Base-by-base conservation (phyloP, 2,113 vertebrate species). In the Pagrus major region DNA sequence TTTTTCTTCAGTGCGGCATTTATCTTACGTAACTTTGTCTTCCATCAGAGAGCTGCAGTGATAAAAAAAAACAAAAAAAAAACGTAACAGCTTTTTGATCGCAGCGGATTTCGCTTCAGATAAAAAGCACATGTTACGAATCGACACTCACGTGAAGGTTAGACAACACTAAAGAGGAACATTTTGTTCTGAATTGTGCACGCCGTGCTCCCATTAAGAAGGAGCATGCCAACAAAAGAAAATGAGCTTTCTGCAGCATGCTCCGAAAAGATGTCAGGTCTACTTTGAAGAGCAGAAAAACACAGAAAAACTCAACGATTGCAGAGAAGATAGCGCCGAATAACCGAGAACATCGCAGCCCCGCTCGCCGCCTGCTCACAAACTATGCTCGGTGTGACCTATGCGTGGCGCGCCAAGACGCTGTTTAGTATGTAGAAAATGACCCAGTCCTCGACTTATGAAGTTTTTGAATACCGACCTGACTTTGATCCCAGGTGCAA, bases 401-500 rank as follows among this genome's bases (percentile, higher is more conserved):
- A 71, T 49, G 88, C 83, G 90, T 41, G 88, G 83, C 89, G 86
- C 85, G 75, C 71, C 79, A 71, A 74, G 12, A 27, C 63, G 29
- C 72, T 68, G 1, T 39, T 60, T 33, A 67, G 2, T 41, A 25
- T 49, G 76, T 23, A 44, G n/a, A 59, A 42, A 80, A 61, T 39
- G 2, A 59, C 35, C 44, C 71, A 69, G 67, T 64, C 25, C 66
- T 78, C 75, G 63, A 58, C 71, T 52, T 3, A 3, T 25, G 78
- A 92, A 94, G 84, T 94, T 91, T n/a, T 73, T 67, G 33, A 37
- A 41, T 84, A 91, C 93, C 55, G 86, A 95, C 94, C 95, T 94
- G 94, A 94, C 93, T 93, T 93, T 54, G 93, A 93, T 93, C 93
- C 92, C 89, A 88, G 87, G 89, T 93, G 92, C 91, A 90, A 90